phyloP scores from a whole-genome alignment of 2,113 vertebrate genomes.

The Mohoua ochrocephala region DNA sequence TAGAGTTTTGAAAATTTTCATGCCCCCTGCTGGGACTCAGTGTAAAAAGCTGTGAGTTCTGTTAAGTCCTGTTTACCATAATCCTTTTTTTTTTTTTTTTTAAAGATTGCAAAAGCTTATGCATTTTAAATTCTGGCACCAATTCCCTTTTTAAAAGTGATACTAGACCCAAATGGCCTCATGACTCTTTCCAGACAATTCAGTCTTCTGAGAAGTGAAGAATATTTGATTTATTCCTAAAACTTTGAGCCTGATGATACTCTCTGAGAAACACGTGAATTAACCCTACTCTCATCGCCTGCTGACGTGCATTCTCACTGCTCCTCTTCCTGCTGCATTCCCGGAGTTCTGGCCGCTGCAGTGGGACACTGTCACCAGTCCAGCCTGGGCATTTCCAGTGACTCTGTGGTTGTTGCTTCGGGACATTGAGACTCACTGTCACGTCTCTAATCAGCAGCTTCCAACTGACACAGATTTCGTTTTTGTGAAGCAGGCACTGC shows the following conservation, averaged over 20 bases:
- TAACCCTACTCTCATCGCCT: background rate
- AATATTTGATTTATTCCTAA: background rate
- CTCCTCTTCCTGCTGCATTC: background rate
- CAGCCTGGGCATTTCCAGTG: background rate
- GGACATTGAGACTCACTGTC: background rate
- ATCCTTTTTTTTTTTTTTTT: background rate
- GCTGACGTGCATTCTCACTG: background rate
- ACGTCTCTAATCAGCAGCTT: background rate
- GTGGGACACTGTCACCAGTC: too few relatives aligned
- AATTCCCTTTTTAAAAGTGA: background rate
- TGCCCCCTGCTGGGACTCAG: background rate
- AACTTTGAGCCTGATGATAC: background rate
- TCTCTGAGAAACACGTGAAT: background rate
- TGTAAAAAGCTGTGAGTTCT: background rate
- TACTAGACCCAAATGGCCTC: background rate
- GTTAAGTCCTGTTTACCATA: background rate
- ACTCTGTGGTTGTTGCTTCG: background rate
- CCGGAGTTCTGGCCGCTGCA: background rate
- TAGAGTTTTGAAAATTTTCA: background rate
- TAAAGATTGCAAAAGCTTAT: background rate
- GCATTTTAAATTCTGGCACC: background rate
- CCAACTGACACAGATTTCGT: background rate
- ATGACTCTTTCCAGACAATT: background rate
- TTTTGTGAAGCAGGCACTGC: background rate
- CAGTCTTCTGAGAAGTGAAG: background rate